Evolutionary conservation across 2,888 invertebrate species (phyloP).

Genomic region (Embidobia sp.): DNA sequence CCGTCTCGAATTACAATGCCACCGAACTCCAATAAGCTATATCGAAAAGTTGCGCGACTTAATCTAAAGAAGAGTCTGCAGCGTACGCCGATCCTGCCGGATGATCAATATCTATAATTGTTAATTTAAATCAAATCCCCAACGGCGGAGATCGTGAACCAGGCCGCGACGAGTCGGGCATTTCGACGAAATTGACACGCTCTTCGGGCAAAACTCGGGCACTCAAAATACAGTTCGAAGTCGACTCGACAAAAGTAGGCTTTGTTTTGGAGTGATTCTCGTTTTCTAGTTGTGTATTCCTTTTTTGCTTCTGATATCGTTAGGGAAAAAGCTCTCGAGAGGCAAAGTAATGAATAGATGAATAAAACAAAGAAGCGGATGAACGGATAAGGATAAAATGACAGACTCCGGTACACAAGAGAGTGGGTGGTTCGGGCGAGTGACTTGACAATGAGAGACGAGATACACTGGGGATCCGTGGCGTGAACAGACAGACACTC

Average conservation of each 20-base stretch:
- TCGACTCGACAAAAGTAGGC: constrained; percentile 47
- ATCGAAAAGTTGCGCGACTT: too few species aligned
- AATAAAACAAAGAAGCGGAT: constrained; percentile 65
- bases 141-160: too few species aligned
- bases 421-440: constrained; percentile 52
- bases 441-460: constrained; percentile 66
- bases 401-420: constrained; percentile 59
- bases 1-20: too few species aligned
- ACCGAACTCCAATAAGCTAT: too few species aligned
- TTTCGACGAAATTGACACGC: constrained; percentile 11
- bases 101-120: too few species aligned
- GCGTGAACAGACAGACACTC: constrained; percentile 64
- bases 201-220: constrained; percentile 19
- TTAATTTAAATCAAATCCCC: too few species aligned
- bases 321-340: constrained; percentile 63
- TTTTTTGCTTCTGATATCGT: constrained; percentile 44
- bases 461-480: constrained; percentile 62
- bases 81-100: too few species aligned
- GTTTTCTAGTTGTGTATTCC: constrained; percentile 41
- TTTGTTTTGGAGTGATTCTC: constrained; percentile 51
- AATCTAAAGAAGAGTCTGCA: too few species aligned
- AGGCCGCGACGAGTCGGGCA: too few species aligned
- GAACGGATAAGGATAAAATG: constrained; percentile 66
- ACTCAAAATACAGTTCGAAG: constrained; percentile 41
- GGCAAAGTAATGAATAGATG: constrained; percentile 64